phyloP scores from a whole-genome alignment of 2,113 vertebrate species.

The Poeciliopsis prolifica region DNA sequence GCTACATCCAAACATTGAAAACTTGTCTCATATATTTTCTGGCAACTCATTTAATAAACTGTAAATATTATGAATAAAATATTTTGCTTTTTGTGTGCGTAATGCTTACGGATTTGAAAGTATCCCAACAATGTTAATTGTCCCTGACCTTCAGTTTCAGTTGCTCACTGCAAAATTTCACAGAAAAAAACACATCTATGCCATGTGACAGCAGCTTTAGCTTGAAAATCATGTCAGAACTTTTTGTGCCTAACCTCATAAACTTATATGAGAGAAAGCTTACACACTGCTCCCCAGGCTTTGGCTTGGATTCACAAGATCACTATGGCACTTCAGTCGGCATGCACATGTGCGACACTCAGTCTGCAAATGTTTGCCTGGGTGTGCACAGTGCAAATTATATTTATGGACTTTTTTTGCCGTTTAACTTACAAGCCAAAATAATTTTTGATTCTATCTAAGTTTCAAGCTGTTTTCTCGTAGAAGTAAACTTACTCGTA shows the following conservation, averaged over 20 bases:
- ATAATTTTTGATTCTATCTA: constrained; percentile 41
- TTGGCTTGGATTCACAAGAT: constrained; percentile 49
- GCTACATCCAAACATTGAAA: too few species aligned
- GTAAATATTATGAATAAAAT: too few species aligned
- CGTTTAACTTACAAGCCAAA: constrained; percentile 29
- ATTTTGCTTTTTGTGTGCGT: too few species aligned
- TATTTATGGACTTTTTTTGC: constrained; percentile 26
- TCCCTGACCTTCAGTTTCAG: too few species aligned
- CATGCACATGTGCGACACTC: constrained; percentile 3
- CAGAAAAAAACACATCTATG: not conserved
- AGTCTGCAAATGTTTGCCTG: constrained; percentile 33
- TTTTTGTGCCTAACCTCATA: constrained; percentile 51
- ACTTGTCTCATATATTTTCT: too few species aligned
- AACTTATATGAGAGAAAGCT: constrained; percentile 32
- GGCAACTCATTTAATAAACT: too few species aligned
- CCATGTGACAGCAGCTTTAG: constrained; percentile 2
- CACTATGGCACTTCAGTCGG: constrained; percentile 32
- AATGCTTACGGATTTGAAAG: too few species aligned
- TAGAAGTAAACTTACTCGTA: constrained; percentile 31
- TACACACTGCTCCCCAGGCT: constrained; percentile 26
- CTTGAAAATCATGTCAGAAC: constrained; percentile 47
- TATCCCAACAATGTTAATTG: too few species aligned
- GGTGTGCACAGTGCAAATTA: constrained; percentile 2
- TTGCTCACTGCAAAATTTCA: too few species aligned
- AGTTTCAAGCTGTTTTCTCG: constrained; percentile 25